phyloP scores from a whole-genome alignment of 2,888 invertebrate genomes.

The Lottia gigantea region DNA sequence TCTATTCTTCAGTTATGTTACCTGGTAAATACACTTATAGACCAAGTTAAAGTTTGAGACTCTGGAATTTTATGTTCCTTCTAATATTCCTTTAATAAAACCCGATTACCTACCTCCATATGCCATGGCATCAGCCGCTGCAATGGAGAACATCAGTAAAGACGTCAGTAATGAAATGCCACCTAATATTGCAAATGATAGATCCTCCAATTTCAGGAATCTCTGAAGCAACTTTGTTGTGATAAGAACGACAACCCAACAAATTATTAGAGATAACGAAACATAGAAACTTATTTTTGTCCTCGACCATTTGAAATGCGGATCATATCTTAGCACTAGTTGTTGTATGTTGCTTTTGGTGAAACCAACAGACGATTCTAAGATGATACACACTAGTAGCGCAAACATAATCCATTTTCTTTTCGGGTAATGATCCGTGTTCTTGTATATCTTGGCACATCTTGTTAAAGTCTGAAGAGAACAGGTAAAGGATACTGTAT shows the following conservation, averaged over 20 bases:
- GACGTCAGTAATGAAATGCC: not conserved
- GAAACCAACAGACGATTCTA: not conserved
- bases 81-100: too few species aligned
- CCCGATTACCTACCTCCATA: not conserved
- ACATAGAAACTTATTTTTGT: not conserved
- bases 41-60: too few species aligned
- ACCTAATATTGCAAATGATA: not conserved
- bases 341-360: not conserved
- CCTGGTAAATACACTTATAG: too few species aligned
- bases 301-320: not conserved
- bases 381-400: not conserved
- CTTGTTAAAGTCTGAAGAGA: not conserved
- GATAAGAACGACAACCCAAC: not conserved
- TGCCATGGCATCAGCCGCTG: not conserved
- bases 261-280: not conserved
- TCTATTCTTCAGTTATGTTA: too few species aligned
- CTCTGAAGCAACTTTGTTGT: not conserved
- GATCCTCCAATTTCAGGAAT: not conserved
- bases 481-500: not conserved
- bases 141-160: not conserved
- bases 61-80: too few species aligned
- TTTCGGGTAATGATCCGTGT: not conserved
- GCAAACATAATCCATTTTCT: not conserved
- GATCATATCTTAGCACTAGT: not conserved
- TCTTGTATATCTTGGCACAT: not conserved